These are phyloP conservation scores for Rhadina sibilatrix DNA, from an alignment of 2,113 vertebrate genomes.

Conservation along the genomic window DNA sequence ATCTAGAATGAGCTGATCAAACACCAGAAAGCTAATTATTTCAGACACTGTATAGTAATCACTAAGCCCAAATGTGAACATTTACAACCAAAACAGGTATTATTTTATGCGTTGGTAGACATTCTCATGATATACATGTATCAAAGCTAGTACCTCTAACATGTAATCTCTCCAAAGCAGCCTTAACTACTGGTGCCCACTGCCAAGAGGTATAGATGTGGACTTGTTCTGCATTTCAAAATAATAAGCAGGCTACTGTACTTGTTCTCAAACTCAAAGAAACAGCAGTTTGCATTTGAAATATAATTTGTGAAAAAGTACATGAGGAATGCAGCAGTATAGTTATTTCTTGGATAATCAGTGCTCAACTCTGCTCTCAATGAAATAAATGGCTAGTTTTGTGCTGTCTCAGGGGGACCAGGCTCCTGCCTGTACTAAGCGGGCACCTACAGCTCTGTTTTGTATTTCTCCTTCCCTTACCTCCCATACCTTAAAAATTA, in stretches of 20 bases:
- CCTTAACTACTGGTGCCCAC: neutral
- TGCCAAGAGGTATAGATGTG: neutral
- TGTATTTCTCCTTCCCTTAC: neutral
- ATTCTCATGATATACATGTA: neutral
- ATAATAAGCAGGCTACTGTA: neutral
- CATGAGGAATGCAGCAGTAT: neutral
- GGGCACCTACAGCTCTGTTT: neutral
- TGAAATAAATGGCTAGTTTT: neutral
- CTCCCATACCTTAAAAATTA: neutral
- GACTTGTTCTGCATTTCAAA: neutral
- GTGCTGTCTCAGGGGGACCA: neutral
- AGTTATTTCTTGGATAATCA: neutral
- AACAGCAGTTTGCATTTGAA: neutral
- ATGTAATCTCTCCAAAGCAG: neutral
- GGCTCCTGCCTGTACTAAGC: neutral
- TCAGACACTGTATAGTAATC: neutral
- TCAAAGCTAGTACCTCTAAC: neutral
- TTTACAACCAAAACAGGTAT: neutral
- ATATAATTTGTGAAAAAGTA: neutral
- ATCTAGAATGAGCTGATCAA: slow-evolving; percentile 2
- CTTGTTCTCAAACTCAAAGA: neutral
- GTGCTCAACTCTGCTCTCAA: neutral
- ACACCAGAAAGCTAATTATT: neutral
- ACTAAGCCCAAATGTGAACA: neutral
- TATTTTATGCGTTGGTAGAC: neutral